Evolutionary conservation across 30 jellyfish, hydroid and myxozoan species (phyloP).

Genomic region (Turritopsis rubra): DNA sequence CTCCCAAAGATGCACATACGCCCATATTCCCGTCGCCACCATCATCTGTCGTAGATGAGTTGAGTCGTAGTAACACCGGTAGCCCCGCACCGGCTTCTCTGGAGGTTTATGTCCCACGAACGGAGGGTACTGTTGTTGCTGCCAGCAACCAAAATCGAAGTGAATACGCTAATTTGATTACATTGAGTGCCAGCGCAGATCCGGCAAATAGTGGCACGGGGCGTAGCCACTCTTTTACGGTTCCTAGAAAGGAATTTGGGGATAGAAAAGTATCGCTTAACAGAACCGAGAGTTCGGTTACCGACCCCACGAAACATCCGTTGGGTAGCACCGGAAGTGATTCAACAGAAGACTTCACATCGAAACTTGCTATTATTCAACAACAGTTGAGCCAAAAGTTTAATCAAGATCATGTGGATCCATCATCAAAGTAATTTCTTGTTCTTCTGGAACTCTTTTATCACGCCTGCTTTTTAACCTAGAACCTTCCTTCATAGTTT

Average conservation of each 20-base stretch:
- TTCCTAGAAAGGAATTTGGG: constrained; percentile 15
- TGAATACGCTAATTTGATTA: constrained; percentile 28
- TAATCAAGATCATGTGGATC: background rate
- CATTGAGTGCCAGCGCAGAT: background rate
- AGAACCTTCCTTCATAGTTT: background rate
- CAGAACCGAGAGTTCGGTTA: constrained; percentile 21
- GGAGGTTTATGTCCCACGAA: background rate
- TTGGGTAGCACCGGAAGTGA: background rate
- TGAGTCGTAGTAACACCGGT: background rate
- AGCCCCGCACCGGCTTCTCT: background rate
- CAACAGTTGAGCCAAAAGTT: constrained; percentile 19
- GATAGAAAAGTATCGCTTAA: background rate
- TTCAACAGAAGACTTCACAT: constrained; percentile 7
- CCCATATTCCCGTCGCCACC: constrained; percentile 2
- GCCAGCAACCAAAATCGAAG: constrained; percentile 5
- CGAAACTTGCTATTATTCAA: constrained; percentile 31
- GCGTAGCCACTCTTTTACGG: constrained; percentile 35
- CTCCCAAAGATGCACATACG: background rate
- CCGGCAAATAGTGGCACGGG: background rate
- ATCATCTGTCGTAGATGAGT: background rate
- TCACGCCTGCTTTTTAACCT: too few relatives aligned
- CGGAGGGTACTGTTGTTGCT: constrained; percentile 1
- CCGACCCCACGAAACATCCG: background rate
- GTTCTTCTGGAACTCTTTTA: background rate
- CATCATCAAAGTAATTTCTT: background rate